These are phyloP conservation scores for Vireo altiloquus DNA, from an alignment of 2,113 vertebrate species.

Conservation along the genomic window DNA sequence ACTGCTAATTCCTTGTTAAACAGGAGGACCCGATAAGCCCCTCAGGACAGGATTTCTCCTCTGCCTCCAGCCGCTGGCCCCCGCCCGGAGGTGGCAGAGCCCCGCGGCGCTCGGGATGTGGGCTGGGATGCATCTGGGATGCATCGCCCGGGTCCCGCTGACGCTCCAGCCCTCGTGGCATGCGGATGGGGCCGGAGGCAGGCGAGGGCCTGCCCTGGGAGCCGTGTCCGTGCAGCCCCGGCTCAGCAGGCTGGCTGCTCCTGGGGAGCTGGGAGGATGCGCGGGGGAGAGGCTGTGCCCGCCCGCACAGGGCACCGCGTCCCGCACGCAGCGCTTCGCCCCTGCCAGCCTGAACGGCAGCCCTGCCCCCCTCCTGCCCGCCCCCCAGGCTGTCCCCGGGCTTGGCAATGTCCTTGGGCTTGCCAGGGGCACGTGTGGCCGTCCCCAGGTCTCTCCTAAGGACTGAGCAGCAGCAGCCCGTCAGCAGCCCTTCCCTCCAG, in stretches of 20 bases:
- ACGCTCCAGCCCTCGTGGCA: neutral
- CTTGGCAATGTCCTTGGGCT: neutral
- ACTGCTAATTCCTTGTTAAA: neutral
- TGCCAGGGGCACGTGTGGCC: neutral
- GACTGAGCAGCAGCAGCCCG: neutral
- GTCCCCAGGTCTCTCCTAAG: neutral
- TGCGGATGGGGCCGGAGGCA: neutral
- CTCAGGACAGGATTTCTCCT: neutral
- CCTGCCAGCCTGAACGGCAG: neutral
- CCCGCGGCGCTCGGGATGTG: too few relatives aligned
- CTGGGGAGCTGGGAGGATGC: neutral
- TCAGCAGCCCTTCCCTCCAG: neutral
- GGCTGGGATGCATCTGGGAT: neutral
- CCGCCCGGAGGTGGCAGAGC: rapidly evolving
- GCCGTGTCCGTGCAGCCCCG: rapidly evolving
- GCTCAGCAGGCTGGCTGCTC: neutral
- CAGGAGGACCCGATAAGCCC: neutral
- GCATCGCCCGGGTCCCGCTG: neutral
- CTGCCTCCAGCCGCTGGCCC: neutral
- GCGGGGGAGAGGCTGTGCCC: neutral
- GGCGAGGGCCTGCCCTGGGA: neutral
- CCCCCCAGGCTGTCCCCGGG: neutral
- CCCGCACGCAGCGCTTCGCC: rapidly evolving
- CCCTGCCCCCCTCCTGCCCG: neutral
- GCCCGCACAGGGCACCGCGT: rapidly evolving